Percentiles rank a stretch among this genome's conserved stretches.
Evolutionary conservation across 2,113 vertebrate species (phyloP).

Genomic region (Aegotheles bennettii): DNA sequence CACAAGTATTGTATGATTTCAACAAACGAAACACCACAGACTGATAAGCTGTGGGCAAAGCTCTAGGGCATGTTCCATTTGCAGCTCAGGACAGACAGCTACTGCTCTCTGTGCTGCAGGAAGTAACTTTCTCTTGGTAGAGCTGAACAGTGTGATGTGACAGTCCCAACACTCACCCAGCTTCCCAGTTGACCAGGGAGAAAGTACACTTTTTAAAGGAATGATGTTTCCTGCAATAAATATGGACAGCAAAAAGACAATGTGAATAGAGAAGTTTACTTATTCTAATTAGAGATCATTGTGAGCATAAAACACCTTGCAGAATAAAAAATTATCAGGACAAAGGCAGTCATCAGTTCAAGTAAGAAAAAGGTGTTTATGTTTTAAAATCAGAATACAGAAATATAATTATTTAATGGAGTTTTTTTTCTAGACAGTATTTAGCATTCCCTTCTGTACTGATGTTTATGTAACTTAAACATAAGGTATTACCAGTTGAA

Average conservation of each 20-base stretch:
- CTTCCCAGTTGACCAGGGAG: neutral
- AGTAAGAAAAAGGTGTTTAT: neutral
- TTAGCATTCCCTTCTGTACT: neutral
- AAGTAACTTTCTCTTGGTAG: neutral
- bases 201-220: neutral
- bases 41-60: neutral
- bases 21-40: neutral
- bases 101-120: neutral
- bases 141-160: neutral
- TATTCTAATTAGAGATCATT: neutral
- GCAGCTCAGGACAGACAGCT: neutral
- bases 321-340: neutral
- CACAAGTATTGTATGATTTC: accelerated
- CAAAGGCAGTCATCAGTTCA: neutral
- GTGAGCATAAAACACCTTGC: neutral
- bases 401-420: constrained; percentile 19
- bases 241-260: neutral
- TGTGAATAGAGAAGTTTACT: neutral
- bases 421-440: neutral
- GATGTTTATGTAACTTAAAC: constrained; percentile 17
- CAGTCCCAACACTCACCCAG: accelerated
- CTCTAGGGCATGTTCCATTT: neutral
- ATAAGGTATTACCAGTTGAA: neutral
- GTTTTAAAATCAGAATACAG: neutral
- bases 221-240: neutral